Base-by-base conservation (phyloP, 1,140 invertebrate genomes). In the Magallana gigas region DNA sequence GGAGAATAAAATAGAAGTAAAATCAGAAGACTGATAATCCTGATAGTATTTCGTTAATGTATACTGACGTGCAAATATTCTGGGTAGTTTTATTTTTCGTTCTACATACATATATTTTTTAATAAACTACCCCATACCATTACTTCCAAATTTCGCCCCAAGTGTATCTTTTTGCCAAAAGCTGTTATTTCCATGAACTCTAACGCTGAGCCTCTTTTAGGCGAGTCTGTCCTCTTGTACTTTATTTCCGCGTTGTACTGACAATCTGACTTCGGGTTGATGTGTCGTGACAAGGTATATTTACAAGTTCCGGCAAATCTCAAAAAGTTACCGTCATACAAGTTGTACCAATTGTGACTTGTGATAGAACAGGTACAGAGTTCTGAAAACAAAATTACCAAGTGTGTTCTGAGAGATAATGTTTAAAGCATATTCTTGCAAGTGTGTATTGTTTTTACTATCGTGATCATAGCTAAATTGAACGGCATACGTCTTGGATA, bases 311-410 rank as follows among this genome's bases (percentile, higher is more conserved):
- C 94, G 90, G 98, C 97, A 92, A 98, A 98, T 91, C 97, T 98
- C 93, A 97, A 98, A 91, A 97, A 97, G 92, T 97, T 97, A 16
- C 98, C 97, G 91, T 99, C 98, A 92, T 98, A 99, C 11, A 97
- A 98, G 88, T 97, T 96, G 93, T 98, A 98, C 92, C 98, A 97
- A 0, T 98, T 97, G 94, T 98, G 97, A 1, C 98, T 98, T 92
- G 97, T 98, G 0, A 98, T 97, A 0, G 97, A 97, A 94, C 98
- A 98, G 0, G 97, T 97, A 8, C 97, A 97, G 80, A 98, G 97
- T 86, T 95, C 96, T 96, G 90, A 11, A 88, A 88, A 60, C 57
- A 12, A 86, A 8, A 59, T 7, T 7, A 16, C 8, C 8, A 64
- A 64, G 36, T 48, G 36, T 48, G 36, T 48, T 48, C 36, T 48